Conservation (phyloP, 1,140 invertebrate genomes). For the Epicauta chinensis region DNA sequence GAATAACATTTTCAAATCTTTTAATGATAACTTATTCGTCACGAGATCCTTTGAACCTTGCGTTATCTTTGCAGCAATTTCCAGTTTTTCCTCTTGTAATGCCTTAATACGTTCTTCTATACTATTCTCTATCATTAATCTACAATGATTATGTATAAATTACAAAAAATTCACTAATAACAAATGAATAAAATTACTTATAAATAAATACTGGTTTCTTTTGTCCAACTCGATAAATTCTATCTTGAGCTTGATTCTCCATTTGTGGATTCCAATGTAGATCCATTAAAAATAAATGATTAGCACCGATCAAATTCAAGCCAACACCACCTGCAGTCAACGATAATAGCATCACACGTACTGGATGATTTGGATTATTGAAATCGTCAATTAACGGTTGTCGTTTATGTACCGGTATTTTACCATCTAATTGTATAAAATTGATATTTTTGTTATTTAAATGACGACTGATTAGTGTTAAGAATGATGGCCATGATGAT, state of each 20-base stretch:
- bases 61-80: conserved; percentile 70
- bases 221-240: conserved; percentile 87
- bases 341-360: conserved; percentile 62
- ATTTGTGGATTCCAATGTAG: conserved; percentile 95
- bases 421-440: conserved; percentile 61
- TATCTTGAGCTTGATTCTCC: conserved; percentile 85
- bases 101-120: conserved; percentile 77
- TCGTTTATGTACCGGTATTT: conserved; percentile 54
- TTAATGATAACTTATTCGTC: conserved; percentile 62
- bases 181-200: conserved; percentile 56
- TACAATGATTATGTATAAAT: conserved; percentile 35
- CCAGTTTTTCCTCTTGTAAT: conserved; percentile 73
- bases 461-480: conserved; percentile 60
- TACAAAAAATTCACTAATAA: neutral
- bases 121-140: conserved; percentile 75
- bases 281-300: conserved; percentile 84
- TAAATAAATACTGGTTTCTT: conserved; percentile 74
- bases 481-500: conserved; percentile 78
- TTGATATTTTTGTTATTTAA: conserved; percentile 48
- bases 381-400: conserved; percentile 62
- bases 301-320: conserved; percentile 82
- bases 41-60: conserved; percentile 53
- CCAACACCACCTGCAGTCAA: conserved; percentile 87
- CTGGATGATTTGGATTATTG: conserved; percentile 53
- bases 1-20: conserved; percentile 76